Conservation (phyloP, 92 coral and sea anemone genomes). For the Scolanthus callimorphus region DNA sequence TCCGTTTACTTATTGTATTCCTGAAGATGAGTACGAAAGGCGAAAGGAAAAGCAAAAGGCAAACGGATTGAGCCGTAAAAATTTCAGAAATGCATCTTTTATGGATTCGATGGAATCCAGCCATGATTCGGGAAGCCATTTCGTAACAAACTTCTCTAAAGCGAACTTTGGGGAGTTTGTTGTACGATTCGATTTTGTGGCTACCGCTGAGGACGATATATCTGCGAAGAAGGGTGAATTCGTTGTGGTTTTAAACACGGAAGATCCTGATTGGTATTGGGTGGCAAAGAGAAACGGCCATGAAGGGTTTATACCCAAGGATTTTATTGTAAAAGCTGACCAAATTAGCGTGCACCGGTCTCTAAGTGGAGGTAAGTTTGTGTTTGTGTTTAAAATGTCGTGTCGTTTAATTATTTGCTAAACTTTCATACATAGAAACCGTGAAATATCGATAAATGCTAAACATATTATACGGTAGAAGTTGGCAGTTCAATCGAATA, state of each 20-base stretch:
- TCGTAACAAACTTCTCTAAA: constrained; percentile 56
- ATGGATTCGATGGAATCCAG: constrained; percentile 39
- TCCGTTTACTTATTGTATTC: constrained; percentile 84
- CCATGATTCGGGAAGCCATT: constrained; percentile 10
- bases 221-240: constrained; percentile 73
- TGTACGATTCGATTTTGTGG: constrained; percentile 79
- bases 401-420: too few species aligned
- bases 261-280: constrained; percentile 96
- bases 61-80: constrained; percentile 28
- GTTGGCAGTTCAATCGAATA: too few species aligned
- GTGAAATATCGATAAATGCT: too few species aligned
- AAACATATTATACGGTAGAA: too few species aligned
- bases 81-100: constrained; percentile 43
- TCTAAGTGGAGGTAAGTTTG: neutral
- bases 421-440: too few species aligned
- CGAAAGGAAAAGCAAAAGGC: constrained; percentile 60
- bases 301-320: constrained; percentile 93
- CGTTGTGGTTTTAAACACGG: constrained; percentile 78
- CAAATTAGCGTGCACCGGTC: constrained; percentile 7
- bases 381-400: too few species aligned
- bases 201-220: constrained; percentile 85
- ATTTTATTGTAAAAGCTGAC: constrained; percentile 52
- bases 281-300: constrained; percentile 49
- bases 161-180: constrained; percentile 72
- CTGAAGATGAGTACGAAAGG: constrained; percentile 75